Evolutionary conservation across 2,797 vertebrate genomes (phyloP).

Genomic region (Xenops minutus): DNA sequence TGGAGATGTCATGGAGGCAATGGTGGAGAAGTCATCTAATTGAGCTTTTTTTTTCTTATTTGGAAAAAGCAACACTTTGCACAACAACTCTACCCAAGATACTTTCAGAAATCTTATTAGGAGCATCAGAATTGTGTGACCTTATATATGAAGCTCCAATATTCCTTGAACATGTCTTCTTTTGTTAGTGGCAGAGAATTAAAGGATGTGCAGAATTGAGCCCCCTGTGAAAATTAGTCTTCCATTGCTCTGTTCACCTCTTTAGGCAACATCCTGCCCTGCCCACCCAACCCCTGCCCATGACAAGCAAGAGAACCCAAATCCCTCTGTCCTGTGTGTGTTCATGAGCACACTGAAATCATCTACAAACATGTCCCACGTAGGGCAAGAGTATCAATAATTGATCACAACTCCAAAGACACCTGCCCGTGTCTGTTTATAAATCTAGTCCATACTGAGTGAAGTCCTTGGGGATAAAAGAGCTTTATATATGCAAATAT

Average conservation of each 20-base stretch:
- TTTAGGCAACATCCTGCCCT: not conserved
- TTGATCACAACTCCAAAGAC: not conserved
- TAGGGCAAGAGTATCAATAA: not conserved
- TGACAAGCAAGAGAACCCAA: not conserved
- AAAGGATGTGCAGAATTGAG: not conserved
- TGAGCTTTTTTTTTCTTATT: not conserved
- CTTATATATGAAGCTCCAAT: not conserved
- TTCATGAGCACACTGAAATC: not conserved
- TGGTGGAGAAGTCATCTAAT: not conserved
- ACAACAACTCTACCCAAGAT: not conserved
- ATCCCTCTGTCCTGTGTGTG: not conserved
- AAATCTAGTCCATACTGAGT: not conserved
- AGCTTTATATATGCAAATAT: constrained; percentile 30
- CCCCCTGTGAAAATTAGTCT: not conserved
- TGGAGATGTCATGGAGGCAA: not conserved
- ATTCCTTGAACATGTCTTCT: not conserved
- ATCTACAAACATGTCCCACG: not conserved
- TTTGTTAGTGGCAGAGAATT: not conserved
- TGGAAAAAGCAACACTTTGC: not conserved
- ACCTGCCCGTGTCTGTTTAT: not conserved
- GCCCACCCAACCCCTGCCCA: not conserved
- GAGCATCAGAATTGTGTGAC: not conserved
- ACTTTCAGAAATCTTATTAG: not conserved
- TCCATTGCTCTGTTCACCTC: not conserved
- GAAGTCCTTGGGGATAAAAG: not conserved